These are phyloP conservation scores for Leptobrachium leishanense DNA, from an alignment of 2,113 vertebrate genomes.

Conservation along the genomic window DNA sequence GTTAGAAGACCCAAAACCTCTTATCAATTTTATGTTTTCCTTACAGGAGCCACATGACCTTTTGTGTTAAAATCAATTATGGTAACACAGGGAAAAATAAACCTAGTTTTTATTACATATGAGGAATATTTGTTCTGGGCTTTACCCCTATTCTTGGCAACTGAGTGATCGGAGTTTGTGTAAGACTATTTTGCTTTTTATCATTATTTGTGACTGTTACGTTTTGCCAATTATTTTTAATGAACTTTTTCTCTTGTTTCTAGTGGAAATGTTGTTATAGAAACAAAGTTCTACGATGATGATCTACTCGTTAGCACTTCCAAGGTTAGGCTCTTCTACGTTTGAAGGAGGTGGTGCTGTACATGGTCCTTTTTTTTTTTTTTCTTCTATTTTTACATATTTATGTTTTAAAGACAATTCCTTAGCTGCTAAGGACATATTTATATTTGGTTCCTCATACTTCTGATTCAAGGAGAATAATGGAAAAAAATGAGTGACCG, in stretches of 20 bases:
- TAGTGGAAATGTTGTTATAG: conserved; percentile 98
- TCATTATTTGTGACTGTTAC: neutral
- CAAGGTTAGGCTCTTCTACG: conserved; percentile 96
- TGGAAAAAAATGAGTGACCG: neutral
- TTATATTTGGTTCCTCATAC: neutral
- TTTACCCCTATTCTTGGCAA: too few species aligned
- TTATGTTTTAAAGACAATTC: conserved; percentile 32
- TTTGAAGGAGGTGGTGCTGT: conserved; percentile 72
- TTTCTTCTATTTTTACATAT: conserved; percentile 29
- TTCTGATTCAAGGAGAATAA: neutral
- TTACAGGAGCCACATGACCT: too few species aligned
- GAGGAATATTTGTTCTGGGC: too few species aligned
- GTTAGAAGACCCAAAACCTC: too few species aligned
- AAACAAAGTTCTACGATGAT: conserved; percentile 97
- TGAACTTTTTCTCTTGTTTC: conserved; percentile 41
- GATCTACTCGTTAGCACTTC: conserved; percentile 98
- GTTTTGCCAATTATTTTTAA: neutral
- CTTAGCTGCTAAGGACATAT: conserved; percentile 35
- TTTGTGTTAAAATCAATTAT: too few species aligned
- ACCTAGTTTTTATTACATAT: too few species aligned
- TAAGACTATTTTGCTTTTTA: too few species aligned
- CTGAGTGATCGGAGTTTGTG: too few species aligned
- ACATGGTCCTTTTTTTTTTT: conserved; percentile 34
- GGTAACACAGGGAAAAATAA: too few species aligned
- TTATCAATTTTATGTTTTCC: too few species aligned